Conservation (phyloP, 2,113 vertebrate species). For the Notothenia coriiceps region DNA sequence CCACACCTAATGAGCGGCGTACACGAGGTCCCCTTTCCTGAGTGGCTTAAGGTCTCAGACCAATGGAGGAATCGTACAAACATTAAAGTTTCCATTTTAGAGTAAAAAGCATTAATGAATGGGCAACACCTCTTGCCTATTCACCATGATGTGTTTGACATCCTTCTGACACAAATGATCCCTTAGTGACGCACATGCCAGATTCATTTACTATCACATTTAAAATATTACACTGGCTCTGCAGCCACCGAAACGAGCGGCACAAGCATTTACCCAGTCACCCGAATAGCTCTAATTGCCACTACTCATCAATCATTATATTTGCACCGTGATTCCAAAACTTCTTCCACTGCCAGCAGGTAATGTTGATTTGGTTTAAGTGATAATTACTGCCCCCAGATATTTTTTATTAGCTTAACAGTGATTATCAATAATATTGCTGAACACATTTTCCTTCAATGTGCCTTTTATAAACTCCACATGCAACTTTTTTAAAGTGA, state of each 20-base stretch:
- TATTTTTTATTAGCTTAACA: constrained; percentile 27
- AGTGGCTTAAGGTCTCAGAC: constrained; percentile 6
- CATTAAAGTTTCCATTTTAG: not conserved
- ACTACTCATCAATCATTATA: constrained; percentile 42
- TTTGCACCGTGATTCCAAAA: constrained; percentile 24
- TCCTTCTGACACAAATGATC: constrained; percentile 7
- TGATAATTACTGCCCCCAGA: constrained; percentile 38
- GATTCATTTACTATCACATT: constrained; percentile 25
- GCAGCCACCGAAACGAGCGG: not conserved
- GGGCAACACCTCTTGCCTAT: not conserved
- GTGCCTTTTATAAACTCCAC: not conserved
- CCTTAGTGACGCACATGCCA: constrained; percentile 26
- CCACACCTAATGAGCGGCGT: constrained; percentile 8
- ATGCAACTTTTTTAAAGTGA: not conserved
- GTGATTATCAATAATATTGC: constrained; percentile 22
- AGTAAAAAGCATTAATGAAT: not conserved
- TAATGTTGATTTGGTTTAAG: constrained; percentile 24
- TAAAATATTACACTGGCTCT: constrained; percentile 13
- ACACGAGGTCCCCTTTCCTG: not conserved
- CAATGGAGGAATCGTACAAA: not conserved
- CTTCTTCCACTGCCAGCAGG: constrained; percentile 43
- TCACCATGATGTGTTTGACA: constrained; percentile 8
- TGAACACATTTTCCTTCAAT: constrained; percentile 14
- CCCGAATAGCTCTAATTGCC: not conserved
- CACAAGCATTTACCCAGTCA: not conserved